Base-by-base conservation (phyloP, 2,797 vertebrate genomes). In the Rhodeus uyekii region DNA sequence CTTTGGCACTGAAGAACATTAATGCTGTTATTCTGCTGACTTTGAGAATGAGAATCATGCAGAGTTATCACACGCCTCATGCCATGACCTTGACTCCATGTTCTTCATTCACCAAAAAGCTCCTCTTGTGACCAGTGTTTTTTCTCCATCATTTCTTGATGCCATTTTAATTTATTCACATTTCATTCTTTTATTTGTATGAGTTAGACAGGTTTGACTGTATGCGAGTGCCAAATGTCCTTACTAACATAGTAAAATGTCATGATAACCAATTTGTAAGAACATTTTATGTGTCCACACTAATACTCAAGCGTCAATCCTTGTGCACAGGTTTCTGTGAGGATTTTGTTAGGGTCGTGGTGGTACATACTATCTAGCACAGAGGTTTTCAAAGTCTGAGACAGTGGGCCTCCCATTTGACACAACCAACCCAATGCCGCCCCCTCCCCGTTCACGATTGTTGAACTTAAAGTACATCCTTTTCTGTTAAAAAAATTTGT, bases 11-110 rank as follows among this genome's bases (percentile, higher is more conserved):
- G 50, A 79, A 38, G 78, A 77, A 55, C 18, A 81, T 64, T 32
- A 67, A 80, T 53, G 38, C 16, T 27, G 36, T 67, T 80, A 79
- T 84, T 80, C 36, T 80, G 76, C 79, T 60, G 61, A 81, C 38
- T 44, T 87, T 69, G 44, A 77, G 29, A 50, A 80, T 69, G 2
- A 78, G 55, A 68, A 39, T 68, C 81, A 24, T 64, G 74, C 9
- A 81, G 74, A 50, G 73, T 75, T 64, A 58, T 83, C 29, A 39
- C 60, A 67, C 29, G 32, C 50, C 32, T 72, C 76, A 19, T 82
- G 39, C 61, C 75, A 60, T 61, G 72, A 75, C 74, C 68, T 75
- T 75, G 63, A 80, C 58, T 76, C 27, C 3, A 67, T 44, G 36
- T 64, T 61, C 44, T 58, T 22, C 60, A 44, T 42, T 69, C 44